A percentile compares a stretch with the other conserved stretches of the same genome.
Conservation (phyloP, 2,113 vertebrate genomes). For the Bubo blakistoni region DNA sequence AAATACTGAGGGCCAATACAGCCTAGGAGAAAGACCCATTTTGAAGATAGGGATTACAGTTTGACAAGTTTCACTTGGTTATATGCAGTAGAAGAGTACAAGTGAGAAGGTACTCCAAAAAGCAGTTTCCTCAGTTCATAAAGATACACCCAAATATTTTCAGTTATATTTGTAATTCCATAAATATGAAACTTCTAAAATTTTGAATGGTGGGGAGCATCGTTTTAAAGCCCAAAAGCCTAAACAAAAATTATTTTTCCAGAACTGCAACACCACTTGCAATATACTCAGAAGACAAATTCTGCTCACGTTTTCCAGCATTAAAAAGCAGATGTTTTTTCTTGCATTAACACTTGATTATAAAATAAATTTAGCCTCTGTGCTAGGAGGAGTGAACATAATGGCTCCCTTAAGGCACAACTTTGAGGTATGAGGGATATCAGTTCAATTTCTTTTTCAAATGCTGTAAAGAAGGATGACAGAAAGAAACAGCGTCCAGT, state of each 20-base stretch:
- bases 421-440: neutral
- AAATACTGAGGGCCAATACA: neutral
- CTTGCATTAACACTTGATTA: constrained; percentile 26
- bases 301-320: neutral
- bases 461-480: neutral
- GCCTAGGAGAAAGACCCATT: neutral
- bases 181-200: neutral
- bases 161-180: neutral
- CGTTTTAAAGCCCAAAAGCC: neutral
- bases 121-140: neutral
- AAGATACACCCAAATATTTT: neutral
- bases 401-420: neutral
- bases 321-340: constrained; percentile 18
- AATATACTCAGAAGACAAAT: constrained; percentile 10
- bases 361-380: constrained; percentile 3
- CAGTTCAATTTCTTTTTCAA: constrained; percentile 8
- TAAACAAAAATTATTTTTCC: neutral
- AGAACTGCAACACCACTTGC: neutral
- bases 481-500: constrained; percentile 22
- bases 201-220: neutral
- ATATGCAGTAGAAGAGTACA: neutral
- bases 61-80: neutral
- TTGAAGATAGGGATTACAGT: neutral
- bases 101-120: neutral
- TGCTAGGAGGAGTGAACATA: neutral